Conservation (phyloP, 2,888 invertebrate genomes). For the Ethmia dodecea region DNA sequence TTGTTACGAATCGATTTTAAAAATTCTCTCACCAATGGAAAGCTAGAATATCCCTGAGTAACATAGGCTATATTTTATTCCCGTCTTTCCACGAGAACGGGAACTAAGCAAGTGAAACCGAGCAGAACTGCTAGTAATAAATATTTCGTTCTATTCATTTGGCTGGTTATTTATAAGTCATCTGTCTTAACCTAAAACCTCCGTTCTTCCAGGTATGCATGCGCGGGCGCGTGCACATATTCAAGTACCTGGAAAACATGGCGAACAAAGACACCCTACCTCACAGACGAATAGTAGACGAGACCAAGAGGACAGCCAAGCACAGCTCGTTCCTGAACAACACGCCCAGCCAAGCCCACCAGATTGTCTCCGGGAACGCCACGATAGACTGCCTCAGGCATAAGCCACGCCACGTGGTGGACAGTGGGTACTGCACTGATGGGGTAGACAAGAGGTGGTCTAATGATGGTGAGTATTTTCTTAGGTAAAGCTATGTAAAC, state of each 20-base stretch:
- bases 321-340: conserved; percentile 59
- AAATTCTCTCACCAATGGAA: too few species aligned
- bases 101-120: too few species aligned
- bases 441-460: conserved; percentile 90
- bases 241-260: conserved; percentile 95
- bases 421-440: conserved; percentile 94
- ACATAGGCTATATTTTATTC: too few species aligned
- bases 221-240: conserved; percentile 95
- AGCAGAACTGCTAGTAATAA: too few species aligned
- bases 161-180: too few species aligned
- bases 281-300: conserved; percentile 69
- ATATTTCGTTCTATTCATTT: too few species aligned
- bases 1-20: too few species aligned
- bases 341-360: conserved; percentile 52
- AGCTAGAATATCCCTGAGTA: too few species aligned
- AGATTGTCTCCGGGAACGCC: conserved; percentile 62
- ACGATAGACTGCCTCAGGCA: conserved; percentile 70
- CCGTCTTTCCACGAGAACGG: too few species aligned
- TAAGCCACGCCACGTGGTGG: conserved; percentile 84
- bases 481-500: too few species aligned
- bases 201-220: conserved; percentile 87
- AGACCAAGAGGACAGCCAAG: conserved; percentile 62
- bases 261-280: conserved; percentile 82
- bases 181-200: neutral
- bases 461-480: conserved; percentile 80